Conservation (phyloP, 2,113 vertebrate species). For the Heptranchias perlo region DNA sequence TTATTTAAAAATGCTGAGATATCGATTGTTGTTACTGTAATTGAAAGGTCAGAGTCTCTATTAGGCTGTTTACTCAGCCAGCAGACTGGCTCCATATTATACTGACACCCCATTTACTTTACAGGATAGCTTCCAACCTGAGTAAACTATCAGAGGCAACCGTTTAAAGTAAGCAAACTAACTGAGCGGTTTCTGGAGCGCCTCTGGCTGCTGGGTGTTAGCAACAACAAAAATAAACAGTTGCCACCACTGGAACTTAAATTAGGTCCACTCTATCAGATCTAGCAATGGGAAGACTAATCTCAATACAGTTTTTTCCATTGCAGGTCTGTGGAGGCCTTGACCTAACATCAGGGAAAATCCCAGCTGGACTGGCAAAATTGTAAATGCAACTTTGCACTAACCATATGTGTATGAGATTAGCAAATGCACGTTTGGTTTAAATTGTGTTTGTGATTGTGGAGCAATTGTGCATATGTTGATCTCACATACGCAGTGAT, state of each 20-base stretch:
- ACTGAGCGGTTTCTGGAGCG: not conserved
- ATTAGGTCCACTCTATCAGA: not conserved
- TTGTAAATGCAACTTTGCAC: no score
- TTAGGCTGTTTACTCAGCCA: not conserved
- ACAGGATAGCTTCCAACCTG: not conserved
- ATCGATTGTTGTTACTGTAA: not conserved
- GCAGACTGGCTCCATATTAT: not conserved
- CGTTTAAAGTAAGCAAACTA: not conserved
- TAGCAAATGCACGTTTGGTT: no score
- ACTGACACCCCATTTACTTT: not conserved
- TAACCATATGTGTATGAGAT: no score
- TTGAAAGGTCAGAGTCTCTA: not conserved
- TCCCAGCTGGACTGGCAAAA: no score
- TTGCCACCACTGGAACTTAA: not conserved
- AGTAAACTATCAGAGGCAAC: not conserved
- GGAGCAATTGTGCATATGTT: no score
- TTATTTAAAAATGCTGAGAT: not conserved
- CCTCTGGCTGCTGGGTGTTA: not conserved
- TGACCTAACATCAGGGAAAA: not conserved
- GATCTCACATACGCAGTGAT: no score
- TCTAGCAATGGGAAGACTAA: not conserved
- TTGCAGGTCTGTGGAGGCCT: not conserved
- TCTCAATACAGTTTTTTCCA: not conserved
- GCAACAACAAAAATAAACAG: not conserved
- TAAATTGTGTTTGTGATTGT: no score